Conservation (phyloP, 2,113 vertebrate genomes). For the Anser brachyrhynchus region DNA sequence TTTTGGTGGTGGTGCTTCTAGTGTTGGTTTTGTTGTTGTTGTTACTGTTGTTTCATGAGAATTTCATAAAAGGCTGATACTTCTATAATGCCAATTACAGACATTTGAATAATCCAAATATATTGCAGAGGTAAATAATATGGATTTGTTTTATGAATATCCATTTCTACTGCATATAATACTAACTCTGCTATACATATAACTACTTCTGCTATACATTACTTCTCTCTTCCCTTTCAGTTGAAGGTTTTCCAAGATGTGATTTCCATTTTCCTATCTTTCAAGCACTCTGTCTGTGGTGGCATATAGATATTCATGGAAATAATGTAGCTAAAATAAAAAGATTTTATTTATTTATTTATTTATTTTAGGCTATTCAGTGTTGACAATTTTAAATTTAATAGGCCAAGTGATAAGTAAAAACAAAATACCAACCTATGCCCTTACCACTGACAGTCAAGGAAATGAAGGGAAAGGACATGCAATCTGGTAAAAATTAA, state of each 20-base stretch:
- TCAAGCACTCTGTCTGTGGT: neutral
- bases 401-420: slow-evolving; percentile 40
- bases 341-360: no score
- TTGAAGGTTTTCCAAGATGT: neutral
- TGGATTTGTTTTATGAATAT: neutral
- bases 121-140: neutral
- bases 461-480: neutral
- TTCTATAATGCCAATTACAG: neutral
- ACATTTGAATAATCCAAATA: neutral
- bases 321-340: neutral
- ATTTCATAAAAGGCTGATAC: neutral
- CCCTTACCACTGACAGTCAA: slow-evolving; percentile 17
- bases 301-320: neutral
- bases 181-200: neutral
- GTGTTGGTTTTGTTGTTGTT: no score
- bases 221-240: neutral
- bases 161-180: neutral
- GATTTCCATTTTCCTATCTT: neutral
- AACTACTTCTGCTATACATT: neutral
- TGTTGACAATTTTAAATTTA: slow-evolving; percentile 20
- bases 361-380: neutral
- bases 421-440: slow-evolving; percentile 13
- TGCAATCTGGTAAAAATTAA: neutral
- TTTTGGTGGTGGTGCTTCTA: neutral
- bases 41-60: neutral